A percentile compares a stretch with the other conserved stretches of the same genome.
phyloP scores from a whole-genome alignment of 2,888 invertebrate genomes.

The Heliconius cydno region DNA sequence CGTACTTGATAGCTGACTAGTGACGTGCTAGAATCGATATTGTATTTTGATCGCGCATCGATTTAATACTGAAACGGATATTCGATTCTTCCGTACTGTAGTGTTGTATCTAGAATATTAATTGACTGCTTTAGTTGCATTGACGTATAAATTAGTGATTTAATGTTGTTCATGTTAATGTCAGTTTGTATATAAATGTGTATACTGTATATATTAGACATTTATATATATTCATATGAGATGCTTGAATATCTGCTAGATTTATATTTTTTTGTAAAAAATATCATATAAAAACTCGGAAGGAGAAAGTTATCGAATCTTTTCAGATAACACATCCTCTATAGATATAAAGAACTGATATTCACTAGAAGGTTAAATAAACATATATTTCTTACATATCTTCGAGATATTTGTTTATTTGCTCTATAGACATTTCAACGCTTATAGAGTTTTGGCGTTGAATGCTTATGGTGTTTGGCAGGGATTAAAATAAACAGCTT shows the following conservation, averaged over 20 bases:
- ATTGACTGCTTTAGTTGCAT: conserved; percentile 9
- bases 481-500: no score
- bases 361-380: no score
- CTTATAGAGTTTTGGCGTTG: no score
- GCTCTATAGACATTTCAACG: no score
- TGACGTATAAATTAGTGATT: background rate
- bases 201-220: background rate
- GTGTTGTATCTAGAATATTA: conserved; percentile 38
- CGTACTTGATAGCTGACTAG: conserved; percentile 55
- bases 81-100: conserved; percentile 13
- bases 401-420: no score
- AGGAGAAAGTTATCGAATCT: no score
- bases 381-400: no score
- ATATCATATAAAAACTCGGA: no score
- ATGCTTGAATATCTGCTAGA: background rate
- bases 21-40: conserved; percentile 51
- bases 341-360: no score
- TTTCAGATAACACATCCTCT: no score
- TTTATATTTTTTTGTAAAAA: background rate
- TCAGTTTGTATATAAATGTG: background rate
- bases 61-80: conserved; percentile 40
- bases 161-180: background rate
- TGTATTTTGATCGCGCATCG: conserved; percentile 43
- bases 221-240: background rate
- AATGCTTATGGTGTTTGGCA: no score